Percentiles rank a stretch among this genome's conserved stretches.
Evolutionary conservation across 2,797 vertebrate genomes (phyloP).

Genomic region (Podargus strigoides): DNA sequence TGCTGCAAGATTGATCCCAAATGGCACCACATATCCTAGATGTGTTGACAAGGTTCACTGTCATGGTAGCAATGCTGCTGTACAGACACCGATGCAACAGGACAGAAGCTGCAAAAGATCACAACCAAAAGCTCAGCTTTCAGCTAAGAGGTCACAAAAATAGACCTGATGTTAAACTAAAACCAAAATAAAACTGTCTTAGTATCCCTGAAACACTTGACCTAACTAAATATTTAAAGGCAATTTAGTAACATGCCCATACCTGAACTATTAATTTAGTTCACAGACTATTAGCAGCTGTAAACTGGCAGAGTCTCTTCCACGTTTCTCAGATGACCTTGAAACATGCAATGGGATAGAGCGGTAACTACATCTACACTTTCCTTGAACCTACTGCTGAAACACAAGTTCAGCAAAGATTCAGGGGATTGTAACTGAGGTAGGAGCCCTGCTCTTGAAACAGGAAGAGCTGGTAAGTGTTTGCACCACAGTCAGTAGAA

Average conservation of each 20-base stretch:
- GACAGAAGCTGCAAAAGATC: neutral
- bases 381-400: neutral
- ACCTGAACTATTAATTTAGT: neutral
- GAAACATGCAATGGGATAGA: neutral
- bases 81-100: neutral
- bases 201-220: neutral
- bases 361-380: neutral
- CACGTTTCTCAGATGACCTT: neutral
- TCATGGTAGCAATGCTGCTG: neutral
- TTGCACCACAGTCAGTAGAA: neutral
- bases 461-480: neutral
- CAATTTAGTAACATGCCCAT: neutral
- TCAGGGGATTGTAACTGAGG: neutral
- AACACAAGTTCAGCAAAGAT: neutral
- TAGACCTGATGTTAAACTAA: neutral
- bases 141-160: neutral
- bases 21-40: accelerated
- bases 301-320: neutral
- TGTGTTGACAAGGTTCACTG: neutral
- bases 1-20: accelerated
- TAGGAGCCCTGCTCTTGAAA: neutral
- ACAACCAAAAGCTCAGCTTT: neutral
- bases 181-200: neutral
- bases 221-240: neutral
- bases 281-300: neutral